Percentiles rank a stretch among this genome's conserved stretches.
Conservation (phyloP, 2,113 vertebrate genomes). For the Equus przewalskii region DNA sequence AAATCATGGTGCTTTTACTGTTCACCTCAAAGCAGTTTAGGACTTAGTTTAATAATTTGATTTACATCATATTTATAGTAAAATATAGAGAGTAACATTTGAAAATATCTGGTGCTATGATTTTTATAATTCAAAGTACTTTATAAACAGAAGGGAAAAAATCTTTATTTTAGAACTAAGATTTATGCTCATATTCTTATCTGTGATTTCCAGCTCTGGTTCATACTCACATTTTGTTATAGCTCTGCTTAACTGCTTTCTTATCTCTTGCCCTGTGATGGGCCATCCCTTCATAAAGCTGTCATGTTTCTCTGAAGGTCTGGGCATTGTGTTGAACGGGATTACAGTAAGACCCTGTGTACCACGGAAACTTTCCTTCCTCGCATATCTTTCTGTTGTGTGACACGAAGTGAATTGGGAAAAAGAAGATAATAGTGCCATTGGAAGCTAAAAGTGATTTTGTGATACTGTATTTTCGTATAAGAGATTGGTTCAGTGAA, state of each 20-base stretch:
- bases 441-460: not conserved
- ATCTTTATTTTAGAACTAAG: not conserved
- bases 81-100: not conserved
- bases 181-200: not conserved
- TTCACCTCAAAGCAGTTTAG: not conserved
- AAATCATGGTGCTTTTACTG: not conserved
- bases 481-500: not conserved
- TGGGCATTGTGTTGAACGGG: not conserved
- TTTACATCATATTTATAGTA: not conserved
- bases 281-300: not conserved
- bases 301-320: not conserved
- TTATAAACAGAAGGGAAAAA: not conserved
- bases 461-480: not conserved
- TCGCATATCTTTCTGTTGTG: not conserved
- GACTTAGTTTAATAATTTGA: slow-evolving; percentile 16
- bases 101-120: not conserved
- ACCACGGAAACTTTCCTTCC: not conserved
- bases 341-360: not conserved
- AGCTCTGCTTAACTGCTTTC: not conserved
- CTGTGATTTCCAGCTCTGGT: not conserved
- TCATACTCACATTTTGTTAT: not conserved
- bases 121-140: slow-evolving; percentile 7
- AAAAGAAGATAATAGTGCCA: not conserved
- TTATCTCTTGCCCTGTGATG: not conserved
- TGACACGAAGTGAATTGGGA: not conserved